Evolutionary conservation across 2,113 vertebrate genomes (phyloP), one percentile per base, ranked within the genome.

Genomic region (Pelvicachromis taeniatus): DNA sequence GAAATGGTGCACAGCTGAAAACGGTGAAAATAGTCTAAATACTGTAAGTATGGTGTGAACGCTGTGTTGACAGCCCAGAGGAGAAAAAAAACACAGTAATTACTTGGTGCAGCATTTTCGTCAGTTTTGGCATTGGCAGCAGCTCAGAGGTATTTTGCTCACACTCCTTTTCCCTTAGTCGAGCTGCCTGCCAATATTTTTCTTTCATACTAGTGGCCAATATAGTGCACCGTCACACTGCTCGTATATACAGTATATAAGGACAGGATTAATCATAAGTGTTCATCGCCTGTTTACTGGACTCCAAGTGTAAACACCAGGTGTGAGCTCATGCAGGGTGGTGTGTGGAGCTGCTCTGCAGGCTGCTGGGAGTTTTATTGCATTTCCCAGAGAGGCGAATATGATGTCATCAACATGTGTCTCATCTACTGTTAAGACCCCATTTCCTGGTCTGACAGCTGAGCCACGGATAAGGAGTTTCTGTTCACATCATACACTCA

Each of bases 371-470:
- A 56, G 53, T 85, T 94, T 94, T 90, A 94, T 89, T 83, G 78
- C 70, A 79, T 89, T 93, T 94, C 83, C 92, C 90, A 94, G 58
- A 50, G 84, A 87, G 81, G 53, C 54, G 17, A 63, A 78, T 84
- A 88, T 92, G 93, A 94, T 90, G 91, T 95, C 94, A 93, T 93
- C 85, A 91, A 85, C 87, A 91, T 89, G 88, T 94, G 91, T 93
- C 88, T 85, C 86, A 85, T 91, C 78, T 86, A 75, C 38, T 84
- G 83, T 83, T 89, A 90, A 91, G 88, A 88, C 84, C 65, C 63
- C 26, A 53, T 92, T 92, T 93, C 90, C 91, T 90, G 65, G 85
- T 91, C 78, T 86, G 80, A 91, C 89, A 91, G 89, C 88, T 91
- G 86, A 88, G 70, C 78, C 29, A 10, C 16, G 84, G 81, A 91